Evolutionary conservation across 2,113 vertebrate species (phyloP).

Genomic region (Helogale parvula): DNA sequence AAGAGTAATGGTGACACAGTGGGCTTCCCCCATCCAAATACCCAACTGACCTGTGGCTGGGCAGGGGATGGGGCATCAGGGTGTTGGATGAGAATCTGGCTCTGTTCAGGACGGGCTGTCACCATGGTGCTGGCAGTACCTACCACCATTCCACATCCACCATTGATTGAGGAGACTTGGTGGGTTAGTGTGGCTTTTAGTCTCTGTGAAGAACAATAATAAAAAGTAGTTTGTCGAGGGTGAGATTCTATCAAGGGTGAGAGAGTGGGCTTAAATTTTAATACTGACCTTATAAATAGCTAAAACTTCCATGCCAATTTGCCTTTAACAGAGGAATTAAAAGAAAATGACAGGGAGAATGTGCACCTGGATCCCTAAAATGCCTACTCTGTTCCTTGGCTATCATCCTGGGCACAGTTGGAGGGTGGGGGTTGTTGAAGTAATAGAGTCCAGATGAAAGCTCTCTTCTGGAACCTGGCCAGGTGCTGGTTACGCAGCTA

Average conservation of each 20-base stretch:
- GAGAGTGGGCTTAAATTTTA: slow-evolving; percentile 41
- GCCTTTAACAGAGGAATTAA: slow-evolving; percentile 61
- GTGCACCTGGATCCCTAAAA: slow-evolving; percentile 68
- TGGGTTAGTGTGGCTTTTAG: slow-evolving; percentile 96
- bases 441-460: slow-evolving; percentile 63
- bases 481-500: slow-evolving; percentile 44
- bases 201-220: slow-evolving; percentile 84
- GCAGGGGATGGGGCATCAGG: slow-evolving; percentile 96
- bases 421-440: slow-evolving; percentile 45
- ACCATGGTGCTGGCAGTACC: slow-evolving; percentile 95
- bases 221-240: background rate
- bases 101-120: slow-evolving; percentile 94
- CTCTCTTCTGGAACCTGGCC: slow-evolving; percentile 67
- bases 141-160: slow-evolving; percentile 86
- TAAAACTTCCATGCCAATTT: slow-evolving; percentile 52
- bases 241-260: slow-evolving; percentile 29
- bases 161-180: slow-evolving; percentile 90
- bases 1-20: background rate
- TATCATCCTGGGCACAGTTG: slow-evolving; percentile 69
- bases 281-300: slow-evolving; percentile 45
- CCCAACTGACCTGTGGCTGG: slow-evolving; percentile 93
- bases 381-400: slow-evolving; percentile 68
- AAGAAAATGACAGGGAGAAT: slow-evolving; percentile 59
- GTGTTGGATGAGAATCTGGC: slow-evolving; percentile 94
- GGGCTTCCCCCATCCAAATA: background rate